Base-by-base conservation (phyloP, 1,140 invertebrate genomes). In the Nilaparvata lugens region DNA sequence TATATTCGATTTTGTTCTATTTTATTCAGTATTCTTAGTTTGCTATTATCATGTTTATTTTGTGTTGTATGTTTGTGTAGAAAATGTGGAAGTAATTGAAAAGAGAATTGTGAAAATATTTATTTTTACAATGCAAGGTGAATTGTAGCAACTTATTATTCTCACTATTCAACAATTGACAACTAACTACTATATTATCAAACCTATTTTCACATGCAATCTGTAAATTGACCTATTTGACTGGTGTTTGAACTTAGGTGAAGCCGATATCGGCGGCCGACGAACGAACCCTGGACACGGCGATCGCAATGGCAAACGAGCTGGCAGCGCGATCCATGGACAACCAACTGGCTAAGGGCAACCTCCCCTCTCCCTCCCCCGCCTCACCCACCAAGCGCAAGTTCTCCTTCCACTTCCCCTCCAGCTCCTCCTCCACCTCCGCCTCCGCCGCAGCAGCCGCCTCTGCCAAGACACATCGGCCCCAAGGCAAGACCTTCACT, bases 251-350 rank as follows among this genome's bases (percentile, higher is more conserved):
- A 9, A 59, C 73, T 18, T 66, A 82, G 80, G 88, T 98, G 52
- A 97, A 97, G 73, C 91, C 88, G 13, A 95, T 97, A 74, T 97
- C 94, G 19, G 89, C 92, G 0, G 88, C 93, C 60, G 94, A 97
- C 73, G 83, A 95, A 70, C 89, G 87, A 71, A 93, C 90, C n/a
- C 78, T 98, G 25, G 93, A 97, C 66, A 88, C 89, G 45, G 94
- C 94, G 4, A 95, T 97, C 62, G 92, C 90, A 28, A 81, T 96
- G 75, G 93, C 93, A 21, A 95, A 95, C 76, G 93, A 97, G 74
- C 80, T 97, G 58, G 93, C 90, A 28, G 85, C 83, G 52, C 85
- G 84, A 69, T 93, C 90, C 3, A 93, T 95, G 89, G 86, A 84
- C 67, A 88, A 91, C 68, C 74, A 35, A 87, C 85, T 57, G 52